Evolutionary conservation across 1,140 invertebrate genomes (phyloP).

Genomic region (Drosophila malerkotliana): DNA sequence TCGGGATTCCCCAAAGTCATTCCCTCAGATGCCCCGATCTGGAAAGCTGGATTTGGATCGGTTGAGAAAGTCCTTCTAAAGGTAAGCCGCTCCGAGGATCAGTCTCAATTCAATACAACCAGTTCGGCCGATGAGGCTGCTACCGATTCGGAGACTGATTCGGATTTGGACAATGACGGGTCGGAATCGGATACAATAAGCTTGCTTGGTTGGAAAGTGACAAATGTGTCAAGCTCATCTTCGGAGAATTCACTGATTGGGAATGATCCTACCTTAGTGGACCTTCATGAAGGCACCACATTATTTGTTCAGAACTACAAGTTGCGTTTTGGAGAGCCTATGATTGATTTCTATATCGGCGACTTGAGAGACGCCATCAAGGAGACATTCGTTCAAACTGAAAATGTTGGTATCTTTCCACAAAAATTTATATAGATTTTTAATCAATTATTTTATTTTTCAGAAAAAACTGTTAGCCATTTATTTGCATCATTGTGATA

Average conservation of each 20-base stretch:
- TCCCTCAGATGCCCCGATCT: slow-evolving; percentile 36
- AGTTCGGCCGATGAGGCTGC: neutral
- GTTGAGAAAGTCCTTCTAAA: neutral
- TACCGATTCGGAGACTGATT: slow-evolving; percentile 85
- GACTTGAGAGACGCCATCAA: slow-evolving; percentile 87
- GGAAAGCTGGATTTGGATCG: slow-evolving; percentile 24
- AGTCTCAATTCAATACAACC: neutral
- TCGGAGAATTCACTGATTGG: neutral
- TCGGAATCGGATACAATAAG: neutral
- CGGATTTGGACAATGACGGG: slow-evolving; percentile 56
- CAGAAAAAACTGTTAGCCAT: slow-evolving; percentile 95
- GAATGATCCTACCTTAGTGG: neutral
- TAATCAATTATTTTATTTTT: slow-evolving; percentile 68
- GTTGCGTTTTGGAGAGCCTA: slow-evolving; percentile 90
- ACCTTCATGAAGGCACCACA: slow-evolving; percentile 87
- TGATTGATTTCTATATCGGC: slow-evolving; percentile 94
- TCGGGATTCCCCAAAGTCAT: slow-evolving; percentile 85
- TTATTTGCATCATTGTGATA: slow-evolving; percentile 96
- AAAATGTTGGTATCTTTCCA: neutral
- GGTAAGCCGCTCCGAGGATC: neutral
- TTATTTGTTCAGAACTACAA: slow-evolving; percentile 93
- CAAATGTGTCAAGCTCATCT: neutral
- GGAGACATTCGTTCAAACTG: slow-evolving; percentile 85
- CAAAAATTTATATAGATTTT: neutral
- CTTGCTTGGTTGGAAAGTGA: neutral